A percentile compares a stretch with the other conserved stretches of the same genome.
phyloP scores from a whole-genome alignment of 2,888 invertebrate species.

The Rotaria magnacalcarata region DNA sequence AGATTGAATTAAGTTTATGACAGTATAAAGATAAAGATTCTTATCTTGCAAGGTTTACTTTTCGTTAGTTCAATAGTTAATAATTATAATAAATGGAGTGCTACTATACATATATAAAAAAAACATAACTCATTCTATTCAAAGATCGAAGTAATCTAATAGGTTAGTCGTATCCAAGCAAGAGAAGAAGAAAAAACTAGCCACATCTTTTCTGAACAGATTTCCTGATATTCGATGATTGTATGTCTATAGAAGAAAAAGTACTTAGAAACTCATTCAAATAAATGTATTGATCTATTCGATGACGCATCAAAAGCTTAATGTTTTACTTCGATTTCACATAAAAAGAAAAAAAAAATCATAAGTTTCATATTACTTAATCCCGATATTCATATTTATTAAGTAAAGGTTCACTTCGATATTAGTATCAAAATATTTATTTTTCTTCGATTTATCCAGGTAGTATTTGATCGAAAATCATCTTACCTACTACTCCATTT shows the following conservation, averaged over 20 bases:
- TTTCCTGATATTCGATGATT: neutral
- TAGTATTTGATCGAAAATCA: neutral
- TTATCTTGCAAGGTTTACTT: neutral
- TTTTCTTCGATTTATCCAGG: too few species aligned
- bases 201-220: slow-evolving; percentile 22
- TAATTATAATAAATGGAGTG: too few species aligned
- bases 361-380: neutral
- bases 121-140: too few species aligned
- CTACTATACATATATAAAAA: too few species aligned
- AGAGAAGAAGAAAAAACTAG: neutral
- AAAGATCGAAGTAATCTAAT: neutral
- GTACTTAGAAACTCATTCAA: neutral
- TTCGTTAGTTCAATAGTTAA: too few species aligned
- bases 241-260: neutral
- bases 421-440: too few species aligned
- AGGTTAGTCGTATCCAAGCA: neutral
- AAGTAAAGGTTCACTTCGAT: too few species aligned
- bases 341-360: neutral
- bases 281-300: too few species aligned
- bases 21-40: neutral
- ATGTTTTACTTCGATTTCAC: too few species aligned
- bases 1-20: neutral
- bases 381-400: neutral
- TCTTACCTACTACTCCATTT: neutral
- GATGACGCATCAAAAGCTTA: too few species aligned